Conservation (phyloP, 1,140 invertebrate genomes). For the Akabosia matsudoensis region DNA sequence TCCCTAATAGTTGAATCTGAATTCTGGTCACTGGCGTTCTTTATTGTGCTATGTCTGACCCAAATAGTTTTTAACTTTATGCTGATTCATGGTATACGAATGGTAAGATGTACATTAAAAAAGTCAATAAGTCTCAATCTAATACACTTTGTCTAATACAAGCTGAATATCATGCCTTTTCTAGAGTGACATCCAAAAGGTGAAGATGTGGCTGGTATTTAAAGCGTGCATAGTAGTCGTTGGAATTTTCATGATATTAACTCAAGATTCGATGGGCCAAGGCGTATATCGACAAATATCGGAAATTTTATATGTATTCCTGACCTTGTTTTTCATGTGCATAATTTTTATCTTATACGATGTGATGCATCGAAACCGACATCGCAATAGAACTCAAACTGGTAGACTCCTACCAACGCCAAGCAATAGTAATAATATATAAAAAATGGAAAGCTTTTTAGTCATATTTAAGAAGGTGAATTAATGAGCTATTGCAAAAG, state of each 20-base stretch:
- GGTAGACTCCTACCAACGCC: background rate
- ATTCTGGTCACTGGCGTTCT: background rate
- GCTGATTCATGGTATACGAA: conserved; percentile 8
- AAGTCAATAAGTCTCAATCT: background rate
- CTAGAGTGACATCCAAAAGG: conserved; percentile 4
- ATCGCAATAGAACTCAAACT: background rate
- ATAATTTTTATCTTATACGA: conserved; percentile 16
- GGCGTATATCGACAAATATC: background rate
- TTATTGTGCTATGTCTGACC: background rate
- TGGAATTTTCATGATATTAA: background rate
- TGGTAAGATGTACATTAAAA: background rate
- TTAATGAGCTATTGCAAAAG: too few relatives aligned
- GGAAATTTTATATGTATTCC: conserved; percentile 5
- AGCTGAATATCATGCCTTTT: too few relatives aligned
- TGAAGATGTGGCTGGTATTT: background rate
- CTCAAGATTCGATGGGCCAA: conserved; percentile 9
- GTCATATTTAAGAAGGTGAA: too few relatives aligned
- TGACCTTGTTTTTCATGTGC: conserved; percentile 15
- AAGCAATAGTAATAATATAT: background rate
- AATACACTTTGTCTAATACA: too few relatives aligned
- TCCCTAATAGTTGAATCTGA: background rate
- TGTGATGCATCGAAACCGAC: background rate
- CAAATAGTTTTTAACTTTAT: conserved; percentile 17
- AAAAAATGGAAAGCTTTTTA: too few relatives aligned
- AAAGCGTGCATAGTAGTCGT: conserved; percentile 1